A percentile compares a stretch with the other conserved stretches of the same genome.
phyloP scores from a whole-genome alignment of 92 coral and sea anemone genomes.

The Palythoa grandiflora region DNA sequence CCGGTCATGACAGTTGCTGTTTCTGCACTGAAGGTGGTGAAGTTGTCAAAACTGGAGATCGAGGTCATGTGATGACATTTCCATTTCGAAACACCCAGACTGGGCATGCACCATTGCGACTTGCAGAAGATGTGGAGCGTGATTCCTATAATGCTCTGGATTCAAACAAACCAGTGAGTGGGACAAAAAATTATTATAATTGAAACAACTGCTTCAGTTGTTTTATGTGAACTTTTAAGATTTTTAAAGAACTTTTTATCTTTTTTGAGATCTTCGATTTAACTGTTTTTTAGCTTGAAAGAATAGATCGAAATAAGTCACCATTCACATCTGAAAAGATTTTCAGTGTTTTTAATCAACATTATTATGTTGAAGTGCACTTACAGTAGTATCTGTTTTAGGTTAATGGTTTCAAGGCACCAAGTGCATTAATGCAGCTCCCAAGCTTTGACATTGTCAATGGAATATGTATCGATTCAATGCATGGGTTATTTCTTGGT shows the following conservation, averaged over 20 bases:
- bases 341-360: not conserved
- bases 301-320: not conserved
- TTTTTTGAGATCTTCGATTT: not conserved
- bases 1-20: constrained; percentile 58
- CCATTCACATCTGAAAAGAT: not conserved
- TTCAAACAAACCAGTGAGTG: constrained; percentile 49
- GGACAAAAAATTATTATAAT: not conserved
- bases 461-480: constrained; percentile 57
- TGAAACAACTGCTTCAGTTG: not conserved
- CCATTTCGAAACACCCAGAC: constrained; percentile 48
- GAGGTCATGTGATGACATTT: constrained; percentile 11
- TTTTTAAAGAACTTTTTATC: not conserved
- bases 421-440: constrained; percentile 56
- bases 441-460: constrained; percentile 55
- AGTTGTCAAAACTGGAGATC: constrained; percentile 38
- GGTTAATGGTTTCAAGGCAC: constrained; percentile 60
- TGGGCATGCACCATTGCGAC: constrained; percentile 59
- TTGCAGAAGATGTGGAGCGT: constrained; percentile 34
- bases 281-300: not conserved
- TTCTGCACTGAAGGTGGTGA: constrained; percentile 58
- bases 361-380: constrained; percentile 6
- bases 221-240: not conserved
- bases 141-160: constrained; percentile 59
- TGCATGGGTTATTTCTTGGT: constrained; percentile 74
- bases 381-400: not conserved